Evolutionary conservation across 2,113 vertebrate genomes (phyloP), one percentile per base, ranked within the genome.

Genomic region (Muscicapa adusta): DNA sequence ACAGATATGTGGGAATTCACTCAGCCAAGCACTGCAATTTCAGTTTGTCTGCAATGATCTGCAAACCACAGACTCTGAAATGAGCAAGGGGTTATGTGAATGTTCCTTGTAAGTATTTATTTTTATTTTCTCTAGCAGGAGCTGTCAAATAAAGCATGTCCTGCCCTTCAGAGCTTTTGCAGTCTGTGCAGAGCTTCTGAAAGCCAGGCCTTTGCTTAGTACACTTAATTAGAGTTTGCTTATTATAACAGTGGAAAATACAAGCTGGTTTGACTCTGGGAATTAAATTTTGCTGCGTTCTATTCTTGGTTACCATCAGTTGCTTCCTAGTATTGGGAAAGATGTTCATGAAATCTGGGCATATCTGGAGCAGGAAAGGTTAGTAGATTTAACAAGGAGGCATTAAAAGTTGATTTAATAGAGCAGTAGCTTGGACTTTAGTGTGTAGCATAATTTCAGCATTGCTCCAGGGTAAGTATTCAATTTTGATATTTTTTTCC

Each of bases 41-140:
- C 80, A 92, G 90, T 92, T 94, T 28, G 18, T 92, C 77, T 94
- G 66, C 78, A 85, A 63, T 51, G 75, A 92, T 91, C 66, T 95
- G 77, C 86, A 96, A 97, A 96, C 96, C 95, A 96, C 95, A 96
- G 73, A 89, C 83, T 85, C 83, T 73, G 65, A 96, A 96, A 95
- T 87, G 94, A 92, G 71, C 94, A 94, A 92, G 33, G 79, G 93
- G 93, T 94, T 96, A 96, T 97, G 91, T 94, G 96, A 95, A 96
- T 58, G 81, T 96, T 96, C 80, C 9, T 0, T 84, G 4, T 77
- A 73, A 96, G 77, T 87, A 92, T 94, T 94, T 95, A 71, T 86
- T 95, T 96, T 85, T 94, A 73, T 92, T 94, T 95, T 92, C 85
- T 72, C 68, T 89, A 91, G 83, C 67, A 91, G 88, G 89, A 95